Evolutionary conservation across 2,888 invertebrate species (phyloP).

Genomic region (Isoperla grammatica): DNA sequence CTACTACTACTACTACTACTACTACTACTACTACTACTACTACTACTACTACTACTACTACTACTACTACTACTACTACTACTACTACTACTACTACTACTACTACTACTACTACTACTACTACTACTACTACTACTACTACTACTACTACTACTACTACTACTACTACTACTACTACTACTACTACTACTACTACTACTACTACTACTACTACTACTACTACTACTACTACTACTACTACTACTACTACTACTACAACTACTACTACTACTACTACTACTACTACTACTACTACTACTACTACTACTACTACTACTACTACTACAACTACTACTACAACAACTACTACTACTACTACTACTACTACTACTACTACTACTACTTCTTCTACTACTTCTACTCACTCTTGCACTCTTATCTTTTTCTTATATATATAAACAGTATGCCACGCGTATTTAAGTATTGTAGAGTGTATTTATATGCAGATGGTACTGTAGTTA

Average conservation of each 20-base stretch:
- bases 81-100: not conserved
- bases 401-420: no score
- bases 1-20: conserved; percentile 10
- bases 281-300: conserved; percentile 12
- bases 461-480: no score
- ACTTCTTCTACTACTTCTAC: no score
- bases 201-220: no score
- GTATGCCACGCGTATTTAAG: no score
- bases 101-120: not conserved
- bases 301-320: conserved; percentile 10
- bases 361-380: conserved; percentile 9
- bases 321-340: conserved; percentile 8
- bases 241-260: no score
- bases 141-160: conserved; percentile 10
- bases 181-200: no score
- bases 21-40: conserved; percentile 7
- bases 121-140: conserved; percentile 3
- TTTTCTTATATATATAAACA: no score
- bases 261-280: conserved; percentile 12
- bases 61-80: conserved; percentile 7
- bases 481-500: no score
- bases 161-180: no score
- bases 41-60: conserved; percentile 4
- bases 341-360: conserved; percentile 8
- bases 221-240: no score